phyloP scores from a whole-genome alignment of 1,140 invertebrate genomes.

The Nebria ingens region DNA sequence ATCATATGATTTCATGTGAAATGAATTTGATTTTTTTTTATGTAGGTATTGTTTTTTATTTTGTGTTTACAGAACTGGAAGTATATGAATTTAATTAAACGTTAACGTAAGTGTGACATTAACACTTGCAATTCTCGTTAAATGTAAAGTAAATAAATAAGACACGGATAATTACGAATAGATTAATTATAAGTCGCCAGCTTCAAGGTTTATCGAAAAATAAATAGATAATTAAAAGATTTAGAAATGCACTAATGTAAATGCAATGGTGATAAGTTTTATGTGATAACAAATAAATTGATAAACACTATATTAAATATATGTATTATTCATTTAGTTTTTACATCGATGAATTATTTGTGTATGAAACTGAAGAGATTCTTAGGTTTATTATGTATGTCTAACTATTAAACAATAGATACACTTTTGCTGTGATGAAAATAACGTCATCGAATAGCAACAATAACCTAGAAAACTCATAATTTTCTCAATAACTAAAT shows the following conservation, averaged over 20 bases:
- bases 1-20: slow-evolving; percentile 1
- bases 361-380: too few species aligned
- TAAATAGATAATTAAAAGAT: not conserved
- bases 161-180: not conserved
- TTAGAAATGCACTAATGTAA: not conserved
- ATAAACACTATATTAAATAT: not conserved
- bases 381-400: too few species aligned
- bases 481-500: too few species aligned
- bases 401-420: too few species aligned
- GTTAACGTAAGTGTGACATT: slow-evolving; percentile 9
- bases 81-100: not conserved
- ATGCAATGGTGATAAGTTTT: not conserved
- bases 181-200: not conserved
- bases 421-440: too few species aligned
- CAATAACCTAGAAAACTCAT: too few species aligned
- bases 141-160: too few species aligned
- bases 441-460: too few species aligned
- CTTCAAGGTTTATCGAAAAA: not conserved
- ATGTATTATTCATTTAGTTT: too few species aligned
- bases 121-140: slow-evolving; percentile 2
- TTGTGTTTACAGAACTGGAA: not conserved
- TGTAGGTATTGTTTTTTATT: not conserved
- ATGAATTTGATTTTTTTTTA: not conserved
- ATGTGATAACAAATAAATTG: too few species aligned
- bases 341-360: too few species aligned